These are phyloP conservation scores for Phrixothrix hirtus DNA, from an alignment of 2,888 invertebrate genomes.

Conservation along the genomic window DNA sequence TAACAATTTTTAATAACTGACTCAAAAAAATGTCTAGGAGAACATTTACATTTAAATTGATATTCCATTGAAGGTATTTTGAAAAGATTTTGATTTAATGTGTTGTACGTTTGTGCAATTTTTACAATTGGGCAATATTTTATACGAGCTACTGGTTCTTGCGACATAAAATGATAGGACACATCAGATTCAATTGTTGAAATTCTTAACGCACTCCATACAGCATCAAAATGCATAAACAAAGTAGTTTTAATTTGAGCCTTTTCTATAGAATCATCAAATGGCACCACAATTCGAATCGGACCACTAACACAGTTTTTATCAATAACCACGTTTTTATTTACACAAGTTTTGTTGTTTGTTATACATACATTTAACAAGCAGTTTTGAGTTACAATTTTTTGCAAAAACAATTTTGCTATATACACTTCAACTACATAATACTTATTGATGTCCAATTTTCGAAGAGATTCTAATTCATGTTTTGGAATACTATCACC, in stretches of 20 bases:
- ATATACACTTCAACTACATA: constrained; percentile 47
- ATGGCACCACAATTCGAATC: constrained; percentile 41
- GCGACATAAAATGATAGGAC: constrained; percentile 45
- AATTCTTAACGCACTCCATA: constrained; percentile 40
- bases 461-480: constrained; percentile 28
- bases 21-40: constrained; percentile 40
- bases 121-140: neutral
- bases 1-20: constrained; percentile 45
- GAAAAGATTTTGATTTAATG: neutral
- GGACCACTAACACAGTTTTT: constrained; percentile 34
- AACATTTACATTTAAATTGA: constrained; percentile 37
- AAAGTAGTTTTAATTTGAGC: constrained; percentile 39
- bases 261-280: constrained; percentile 37
- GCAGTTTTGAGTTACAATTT: constrained; percentile 41
- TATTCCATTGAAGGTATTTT: constrained; percentile 33
- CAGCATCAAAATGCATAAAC: constrained; percentile 33
- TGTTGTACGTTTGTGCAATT: constrained; percentile 5
- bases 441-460: constrained; percentile 39
- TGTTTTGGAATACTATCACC: constrained; percentile 35
- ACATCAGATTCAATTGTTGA: constrained; percentile 42
- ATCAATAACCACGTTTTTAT: constrained; percentile 33
- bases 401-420: constrained; percentile 42
- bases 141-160: neutral
- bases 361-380: constrained; percentile 38
- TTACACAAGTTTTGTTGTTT: constrained; percentile 21